Evolutionary conservation across 2,888 invertebrate genomes (phyloP).

Genomic region (Himalopsyche kuldschensis): DNA sequence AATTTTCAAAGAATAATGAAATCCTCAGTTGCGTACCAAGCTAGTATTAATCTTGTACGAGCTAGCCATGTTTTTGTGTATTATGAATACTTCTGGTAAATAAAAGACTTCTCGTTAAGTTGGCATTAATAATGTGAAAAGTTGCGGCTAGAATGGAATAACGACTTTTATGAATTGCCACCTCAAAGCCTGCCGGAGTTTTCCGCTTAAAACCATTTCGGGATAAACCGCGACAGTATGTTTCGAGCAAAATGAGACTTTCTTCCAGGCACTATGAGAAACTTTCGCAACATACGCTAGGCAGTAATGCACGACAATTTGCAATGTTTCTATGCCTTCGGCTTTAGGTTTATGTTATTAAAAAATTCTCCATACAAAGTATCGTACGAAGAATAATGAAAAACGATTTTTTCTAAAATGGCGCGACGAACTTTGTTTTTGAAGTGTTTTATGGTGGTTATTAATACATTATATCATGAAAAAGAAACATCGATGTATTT

Average conservation of each 20-base stretch:
- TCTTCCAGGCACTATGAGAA: neutral
- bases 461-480: neutral
- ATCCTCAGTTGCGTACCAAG: neutral
- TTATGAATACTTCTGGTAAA: slow-evolving; percentile 14
- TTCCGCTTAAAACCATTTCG: neutral
- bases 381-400: neutral
- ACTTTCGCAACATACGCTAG: neutral
- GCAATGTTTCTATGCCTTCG: neutral
- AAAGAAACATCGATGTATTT: neutral
- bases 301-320: neutral
- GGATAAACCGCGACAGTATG: neutral
- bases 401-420: neutral
- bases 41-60: slow-evolving; percentile 20
- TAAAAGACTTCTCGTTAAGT: slow-evolving; percentile 31
- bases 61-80: slow-evolving; percentile 16
- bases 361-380: neutral
- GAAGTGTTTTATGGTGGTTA: neutral
- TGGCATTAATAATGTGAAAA: slow-evolving; percentile 36
- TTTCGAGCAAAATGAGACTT: slow-evolving; percentile 9
- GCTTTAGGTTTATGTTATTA: neutral
- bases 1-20: neutral
- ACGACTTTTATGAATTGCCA: slow-evolving; percentile 36
- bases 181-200: slow-evolving; percentile 16
- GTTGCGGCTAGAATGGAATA: slow-evolving; percentile 30
- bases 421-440: neutral